A percentile compares a stretch with the other conserved stretches of the same genome.
Conservation (phyloP, 2,888 invertebrate genomes). For the Noctua fimbriata region DNA sequence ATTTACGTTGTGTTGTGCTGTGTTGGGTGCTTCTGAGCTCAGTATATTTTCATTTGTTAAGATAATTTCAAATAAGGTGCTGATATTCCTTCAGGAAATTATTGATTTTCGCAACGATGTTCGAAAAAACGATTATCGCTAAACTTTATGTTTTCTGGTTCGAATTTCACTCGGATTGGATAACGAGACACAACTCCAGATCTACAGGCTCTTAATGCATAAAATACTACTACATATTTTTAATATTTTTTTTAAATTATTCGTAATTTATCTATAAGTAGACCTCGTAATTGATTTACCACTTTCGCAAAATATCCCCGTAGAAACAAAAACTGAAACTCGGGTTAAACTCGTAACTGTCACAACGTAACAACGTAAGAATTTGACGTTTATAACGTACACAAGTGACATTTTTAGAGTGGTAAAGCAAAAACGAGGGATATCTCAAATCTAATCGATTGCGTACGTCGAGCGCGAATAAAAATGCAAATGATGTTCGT, state of each 20-base stretch:
- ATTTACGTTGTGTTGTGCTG: slow-evolving; percentile 18
- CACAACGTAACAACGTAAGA: background rate
- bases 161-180: background rate
- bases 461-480: background rate
- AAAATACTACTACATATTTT: background rate
- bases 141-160: background rate
- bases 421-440: background rate
- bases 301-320: background rate
- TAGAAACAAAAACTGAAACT: background rate
- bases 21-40: background rate
- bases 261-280: background rate
- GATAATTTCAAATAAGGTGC: background rate
- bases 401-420: background rate
- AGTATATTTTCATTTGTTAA: background rate
- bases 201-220: background rate
- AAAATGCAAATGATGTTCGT: slow-evolving; percentile 1
- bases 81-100: background rate
- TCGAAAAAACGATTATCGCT: background rate
- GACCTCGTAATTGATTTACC: background rate
- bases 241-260: background rate
- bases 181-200: background rate
- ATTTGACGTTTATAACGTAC: background rate
- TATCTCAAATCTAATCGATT: slow-evolving; percentile 3
- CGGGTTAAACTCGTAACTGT: background rate
- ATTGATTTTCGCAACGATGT: background rate